Percentiles rank a stretch among this genome's conserved stretches.
phyloP scores from a whole-genome alignment of 2,113 vertebrate species.

The Lanius collurio region DNA sequence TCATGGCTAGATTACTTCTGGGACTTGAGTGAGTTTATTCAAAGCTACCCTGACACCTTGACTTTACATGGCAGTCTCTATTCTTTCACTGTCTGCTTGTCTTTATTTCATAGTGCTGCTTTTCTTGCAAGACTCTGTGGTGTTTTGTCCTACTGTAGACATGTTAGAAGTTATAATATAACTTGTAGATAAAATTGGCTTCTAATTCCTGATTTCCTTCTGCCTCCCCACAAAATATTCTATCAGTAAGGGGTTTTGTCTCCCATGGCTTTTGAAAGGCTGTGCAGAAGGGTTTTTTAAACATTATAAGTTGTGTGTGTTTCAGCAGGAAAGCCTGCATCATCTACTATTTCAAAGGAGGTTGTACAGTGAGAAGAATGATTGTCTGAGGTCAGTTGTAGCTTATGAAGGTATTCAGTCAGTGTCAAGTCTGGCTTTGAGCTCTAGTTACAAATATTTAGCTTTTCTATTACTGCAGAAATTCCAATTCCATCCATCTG shows the following conservation, averaged over 20 bases:
- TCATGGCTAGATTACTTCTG: not conserved
- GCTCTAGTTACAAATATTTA: conserved; percentile 39
- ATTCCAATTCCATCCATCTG: conserved; percentile 17
- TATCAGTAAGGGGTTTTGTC: not conserved
- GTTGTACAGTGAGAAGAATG: not conserved
- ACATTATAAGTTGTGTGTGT: not conserved
- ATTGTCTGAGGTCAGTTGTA: not conserved
- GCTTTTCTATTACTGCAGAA: conserved; percentile 52
- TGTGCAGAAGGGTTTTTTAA: not conserved
- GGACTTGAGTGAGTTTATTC: not conserved
- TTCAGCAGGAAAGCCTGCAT: not conserved
- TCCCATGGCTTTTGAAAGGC: not conserved
- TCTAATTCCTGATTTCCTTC: not conserved
- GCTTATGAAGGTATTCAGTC: conserved; percentile 45
- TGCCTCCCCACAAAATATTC: not conserved
- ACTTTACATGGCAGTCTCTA: not conserved
- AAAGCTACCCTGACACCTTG: not conserved
- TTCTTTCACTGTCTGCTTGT: not conserved
- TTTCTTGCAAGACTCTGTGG: not conserved
- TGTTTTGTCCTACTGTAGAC: not conserved
- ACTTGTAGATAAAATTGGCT: not conserved
- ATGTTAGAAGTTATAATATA: not conserved
- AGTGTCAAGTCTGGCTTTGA: conserved; percentile 31
- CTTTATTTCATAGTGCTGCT: not conserved
- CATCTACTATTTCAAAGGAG: not conserved